Conservation (phyloP, 2,888 invertebrate genomes). For the Caenorhabditis japonica region DNA sequence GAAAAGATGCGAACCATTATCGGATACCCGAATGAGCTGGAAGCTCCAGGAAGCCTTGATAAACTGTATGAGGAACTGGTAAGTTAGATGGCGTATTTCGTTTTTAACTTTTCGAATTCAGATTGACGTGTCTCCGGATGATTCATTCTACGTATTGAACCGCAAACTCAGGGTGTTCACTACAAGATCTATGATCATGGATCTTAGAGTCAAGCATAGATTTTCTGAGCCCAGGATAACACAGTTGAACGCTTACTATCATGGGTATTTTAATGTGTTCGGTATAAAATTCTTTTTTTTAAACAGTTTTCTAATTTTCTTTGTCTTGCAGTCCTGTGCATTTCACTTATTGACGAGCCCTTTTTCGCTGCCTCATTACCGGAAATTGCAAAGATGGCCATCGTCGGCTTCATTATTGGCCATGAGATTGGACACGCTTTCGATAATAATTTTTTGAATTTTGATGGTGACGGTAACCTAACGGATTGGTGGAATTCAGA, state of each 20-base stretch:
- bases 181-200: too few species aligned
- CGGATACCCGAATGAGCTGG: slow-evolving; percentile 90
- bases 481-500: slow-evolving; percentile 99
- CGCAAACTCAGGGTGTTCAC: slow-evolving; percentile 83
- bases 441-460: slow-evolving; percentile 87
- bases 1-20: slow-evolving; percentile 80
- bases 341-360: slow-evolving; percentile 93
- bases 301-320: too few species aligned
- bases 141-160: too few species aligned
- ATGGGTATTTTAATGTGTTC: too few species aligned
- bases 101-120: too few species aligned
- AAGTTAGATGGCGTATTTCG: too few species aligned
- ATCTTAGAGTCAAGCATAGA: slow-evolving; percentile 87
- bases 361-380: slow-evolving; percentile 92
- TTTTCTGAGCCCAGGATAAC: slow-evolving; percentile 85
- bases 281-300: too few species aligned
- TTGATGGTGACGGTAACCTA: slow-evolving; percentile 93
- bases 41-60: slow-evolving; percentile 84
- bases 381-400: slow-evolving; percentile 85
- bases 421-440: slow-evolving; percentile 78
- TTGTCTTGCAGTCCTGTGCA: slow-evolving; percentile 90
- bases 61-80: slow-evolving; percentile 82
- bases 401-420: slow-evolving; percentile 77
- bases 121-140: slow-evolving; percentile 85
- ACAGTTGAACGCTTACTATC: too few species aligned